phyloP scores from a whole-genome alignment of 2,113 vertebrate species.

The Mesitornis unicolor region DNA sequence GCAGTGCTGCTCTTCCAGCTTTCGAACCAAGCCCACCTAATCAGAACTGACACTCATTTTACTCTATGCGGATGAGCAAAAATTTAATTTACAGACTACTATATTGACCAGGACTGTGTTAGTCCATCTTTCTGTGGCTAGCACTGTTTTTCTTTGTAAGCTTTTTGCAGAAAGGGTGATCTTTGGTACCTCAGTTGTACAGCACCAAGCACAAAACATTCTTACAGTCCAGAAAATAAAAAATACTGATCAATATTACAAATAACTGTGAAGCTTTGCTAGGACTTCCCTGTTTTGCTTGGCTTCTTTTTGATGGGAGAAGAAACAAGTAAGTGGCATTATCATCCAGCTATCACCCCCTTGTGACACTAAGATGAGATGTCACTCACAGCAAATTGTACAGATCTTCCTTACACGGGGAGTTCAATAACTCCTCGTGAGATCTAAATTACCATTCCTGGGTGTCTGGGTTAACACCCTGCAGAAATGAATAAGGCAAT shows the following conservation, averaged over 20 bases:
- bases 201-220: not conserved
- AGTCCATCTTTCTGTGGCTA: not conserved
- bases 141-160: not conserved
- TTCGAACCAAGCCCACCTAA: not conserved
- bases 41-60: not conserved
- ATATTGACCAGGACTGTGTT: not conserved
- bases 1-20: not conserved
- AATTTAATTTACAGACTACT: not conserved
- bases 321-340: not conserved
- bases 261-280: not conserved
- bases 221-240: not conserved
- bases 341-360: conserved; percentile 3
- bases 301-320: not conserved
- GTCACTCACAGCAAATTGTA: conserved; percentile 33
- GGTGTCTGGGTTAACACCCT: not conserved
- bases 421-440: conserved; percentile 10
- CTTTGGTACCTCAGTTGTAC: not conserved
- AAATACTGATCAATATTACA: not conserved
- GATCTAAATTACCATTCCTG: conserved; percentile 41
- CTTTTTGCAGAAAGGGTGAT: not conserved
- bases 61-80: not conserved
- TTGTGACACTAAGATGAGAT: conserved; percentile 43
- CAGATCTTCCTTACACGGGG: not conserved
- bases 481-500: not conserved
- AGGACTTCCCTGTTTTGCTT: not conserved